These are phyloP conservation scores for Anisognathus igniventris DNA, from an alignment of 2,797 vertebrate genomes.

Conservation along the genomic window DNA sequence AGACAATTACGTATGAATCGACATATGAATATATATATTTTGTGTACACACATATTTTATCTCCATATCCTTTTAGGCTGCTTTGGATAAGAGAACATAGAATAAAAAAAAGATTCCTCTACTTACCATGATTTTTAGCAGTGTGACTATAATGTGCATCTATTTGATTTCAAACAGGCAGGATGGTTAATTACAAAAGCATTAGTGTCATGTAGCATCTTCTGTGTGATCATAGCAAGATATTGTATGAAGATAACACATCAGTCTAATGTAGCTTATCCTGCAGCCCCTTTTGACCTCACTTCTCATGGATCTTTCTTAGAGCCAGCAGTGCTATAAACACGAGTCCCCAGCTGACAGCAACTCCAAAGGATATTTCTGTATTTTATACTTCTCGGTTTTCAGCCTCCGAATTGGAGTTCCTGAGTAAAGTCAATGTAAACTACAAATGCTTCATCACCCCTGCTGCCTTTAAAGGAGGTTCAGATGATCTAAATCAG, in stretches of 20 bases:
- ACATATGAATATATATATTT: neutral
- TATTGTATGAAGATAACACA: neutral
- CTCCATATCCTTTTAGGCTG: neutral
- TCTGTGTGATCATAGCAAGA: neutral
- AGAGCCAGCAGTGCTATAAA: neutral
- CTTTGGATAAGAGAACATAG: neutral
- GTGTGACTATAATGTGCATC: neutral
- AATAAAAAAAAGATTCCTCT: neutral
- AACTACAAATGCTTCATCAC: neutral
- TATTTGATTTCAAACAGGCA: neutral
- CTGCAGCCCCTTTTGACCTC: neutral
- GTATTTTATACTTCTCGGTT: neutral
- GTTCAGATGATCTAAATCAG: neutral
- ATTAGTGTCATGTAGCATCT: neutral
- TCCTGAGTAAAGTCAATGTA: neutral
- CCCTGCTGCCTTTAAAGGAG: neutral
- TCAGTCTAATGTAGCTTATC: neutral
- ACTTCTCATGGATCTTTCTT: neutral
- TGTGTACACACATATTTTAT: neutral
- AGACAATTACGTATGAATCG: neutral
- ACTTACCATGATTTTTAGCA: neutral
- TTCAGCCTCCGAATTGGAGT: neutral
- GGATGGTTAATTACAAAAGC: neutral
- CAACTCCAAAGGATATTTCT: neutral
- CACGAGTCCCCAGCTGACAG: accelerated